Percentiles rank a stretch among this genome's conserved stretches.
These are phyloP conservation scores for Orchesella flavescens DNA, from an alignment of 2,888 invertebrate species.

Conservation along the genomic window DNA sequence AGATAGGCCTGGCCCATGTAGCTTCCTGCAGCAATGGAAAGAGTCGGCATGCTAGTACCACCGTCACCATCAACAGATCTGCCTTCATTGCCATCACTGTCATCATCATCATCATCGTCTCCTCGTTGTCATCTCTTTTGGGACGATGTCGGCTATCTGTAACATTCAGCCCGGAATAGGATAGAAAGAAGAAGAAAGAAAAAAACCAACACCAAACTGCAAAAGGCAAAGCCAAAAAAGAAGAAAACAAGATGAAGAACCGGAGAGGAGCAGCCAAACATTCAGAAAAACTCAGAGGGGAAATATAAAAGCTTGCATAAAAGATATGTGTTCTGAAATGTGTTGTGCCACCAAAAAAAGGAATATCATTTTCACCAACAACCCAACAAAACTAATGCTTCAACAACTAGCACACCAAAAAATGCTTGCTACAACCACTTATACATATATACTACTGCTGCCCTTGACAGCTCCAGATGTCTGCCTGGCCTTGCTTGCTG, in stretches of 20 bases:
- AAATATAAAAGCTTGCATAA: too few relatives aligned
- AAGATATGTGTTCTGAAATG: neutral
- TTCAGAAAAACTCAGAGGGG: neutral
- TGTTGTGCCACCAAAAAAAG: slow-evolving; percentile 9
- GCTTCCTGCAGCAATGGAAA: slow-evolving; percentile 61
- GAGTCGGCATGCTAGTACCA: slow-evolving; percentile 51
- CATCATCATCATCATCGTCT: slow-evolving; percentile 56
- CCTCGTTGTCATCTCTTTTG: slow-evolving; percentile 60
- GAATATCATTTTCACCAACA: slow-evolving; percentile 11
- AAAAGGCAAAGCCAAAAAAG: neutral
- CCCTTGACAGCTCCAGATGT: slow-evolving; percentile 65
- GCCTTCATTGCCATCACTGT: slow-evolving; percentile 52
- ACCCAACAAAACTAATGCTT: slow-evolving; percentile 26
- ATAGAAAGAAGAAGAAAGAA: neutral
- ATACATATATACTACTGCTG: slow-evolving; percentile 46
- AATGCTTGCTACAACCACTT: slow-evolving; percentile 42
- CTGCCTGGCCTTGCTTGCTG: slow-evolving; percentile 53
- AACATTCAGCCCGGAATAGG: neutral
- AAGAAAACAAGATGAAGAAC: neutral
- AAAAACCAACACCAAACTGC: neutral
- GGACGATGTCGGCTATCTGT: slow-evolving; percentile 62
- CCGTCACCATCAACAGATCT: slow-evolving; percentile 56
- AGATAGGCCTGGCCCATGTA: slow-evolving; percentile 65
- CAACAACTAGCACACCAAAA: slow-evolving; percentile 34
- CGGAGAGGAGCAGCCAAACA: neutral